Conservation (phyloP, 2,113 vertebrate genomes). For the Antechinus flavipes region DNA sequence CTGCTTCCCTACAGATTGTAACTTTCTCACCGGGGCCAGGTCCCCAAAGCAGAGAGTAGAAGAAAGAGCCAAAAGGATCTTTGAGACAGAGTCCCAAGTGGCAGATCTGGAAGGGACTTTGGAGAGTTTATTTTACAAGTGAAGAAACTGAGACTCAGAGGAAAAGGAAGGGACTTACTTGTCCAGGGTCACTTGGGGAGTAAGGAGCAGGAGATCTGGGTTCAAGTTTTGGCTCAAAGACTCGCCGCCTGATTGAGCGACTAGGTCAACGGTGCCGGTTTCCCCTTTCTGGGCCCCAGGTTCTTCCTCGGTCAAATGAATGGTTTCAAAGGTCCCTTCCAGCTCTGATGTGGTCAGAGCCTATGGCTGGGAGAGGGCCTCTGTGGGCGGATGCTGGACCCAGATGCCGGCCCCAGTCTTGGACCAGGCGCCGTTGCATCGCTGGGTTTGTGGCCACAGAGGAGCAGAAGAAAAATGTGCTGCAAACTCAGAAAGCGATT, state of each 20-base stretch:
- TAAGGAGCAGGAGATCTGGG: background rate
- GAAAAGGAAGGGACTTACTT: background rate
- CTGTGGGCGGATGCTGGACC: background rate
- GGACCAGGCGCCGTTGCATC: background rate
- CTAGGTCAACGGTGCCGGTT: background rate
- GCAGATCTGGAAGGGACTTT: background rate
- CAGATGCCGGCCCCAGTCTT: background rate
- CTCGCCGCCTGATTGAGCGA: background rate
- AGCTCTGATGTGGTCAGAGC: background rate
- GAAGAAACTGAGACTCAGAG: background rate
- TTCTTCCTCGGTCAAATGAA: background rate
- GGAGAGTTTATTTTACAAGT: background rate
- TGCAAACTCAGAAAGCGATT: background rate
- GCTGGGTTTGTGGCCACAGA: background rate
- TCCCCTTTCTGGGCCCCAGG: background rate
- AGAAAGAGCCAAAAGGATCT: background rate
- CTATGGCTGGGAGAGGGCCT: background rate
- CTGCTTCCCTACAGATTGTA: background rate
- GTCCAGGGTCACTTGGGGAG: background rate
- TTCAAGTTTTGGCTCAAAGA: background rate
- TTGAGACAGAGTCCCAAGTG: background rate
- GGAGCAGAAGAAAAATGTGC: background rate
- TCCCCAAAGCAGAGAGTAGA: background rate
- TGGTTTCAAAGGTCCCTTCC: background rate
- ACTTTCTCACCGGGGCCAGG: background rate